Evolutionary conservation across 1,140 invertebrate genomes (phyloP).

Genomic region (Maconellicoccus hirsutus): DNA sequence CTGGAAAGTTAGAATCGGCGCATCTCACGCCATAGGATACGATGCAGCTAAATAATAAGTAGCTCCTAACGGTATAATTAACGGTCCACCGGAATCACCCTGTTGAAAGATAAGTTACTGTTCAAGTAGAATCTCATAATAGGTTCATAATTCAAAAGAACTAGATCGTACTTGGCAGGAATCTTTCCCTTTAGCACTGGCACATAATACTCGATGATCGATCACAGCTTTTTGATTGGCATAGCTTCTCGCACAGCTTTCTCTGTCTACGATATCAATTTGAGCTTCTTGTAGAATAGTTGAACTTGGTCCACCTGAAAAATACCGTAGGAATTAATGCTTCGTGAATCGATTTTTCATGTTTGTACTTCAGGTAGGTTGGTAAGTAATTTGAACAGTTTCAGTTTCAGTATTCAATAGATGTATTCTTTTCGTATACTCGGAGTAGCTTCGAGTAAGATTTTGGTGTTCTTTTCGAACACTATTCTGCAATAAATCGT

Average conservation of each 20-base stretch:
- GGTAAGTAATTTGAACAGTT: no score
- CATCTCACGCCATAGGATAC: constrained; percentile 62
- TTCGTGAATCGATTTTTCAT: no score
- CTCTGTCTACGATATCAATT: constrained; percentile 52
- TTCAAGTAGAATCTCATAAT: neutral
- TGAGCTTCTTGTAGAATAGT: constrained; percentile 50
- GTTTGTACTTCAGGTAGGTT: no score
- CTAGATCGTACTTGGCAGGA: constrained; percentile 51
- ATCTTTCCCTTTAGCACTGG: constrained; percentile 51
- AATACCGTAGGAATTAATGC: no score
- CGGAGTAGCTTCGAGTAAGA: no score
- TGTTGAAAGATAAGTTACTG: constrained; percentile 28
- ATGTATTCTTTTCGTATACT: no score
- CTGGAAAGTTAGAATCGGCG: constrained; percentile 55
- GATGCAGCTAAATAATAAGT: constrained; percentile 48
- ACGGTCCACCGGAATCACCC: constrained; percentile 76
- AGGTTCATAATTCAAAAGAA: neutral
- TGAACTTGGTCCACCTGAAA: constrained; percentile 49
- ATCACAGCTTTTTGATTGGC: constrained; percentile 26
- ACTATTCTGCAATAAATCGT: no score
- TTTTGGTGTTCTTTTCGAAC: no score
- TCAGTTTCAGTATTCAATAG: no score
- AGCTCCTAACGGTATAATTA: constrained; percentile 47
- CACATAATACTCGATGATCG: constrained; percentile 43
- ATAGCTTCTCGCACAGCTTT: constrained; percentile 49